Evolutionary conservation across 2,113 vertebrate species (phyloP).

Genomic region (Chiloscyllium plagiosum): DNA sequence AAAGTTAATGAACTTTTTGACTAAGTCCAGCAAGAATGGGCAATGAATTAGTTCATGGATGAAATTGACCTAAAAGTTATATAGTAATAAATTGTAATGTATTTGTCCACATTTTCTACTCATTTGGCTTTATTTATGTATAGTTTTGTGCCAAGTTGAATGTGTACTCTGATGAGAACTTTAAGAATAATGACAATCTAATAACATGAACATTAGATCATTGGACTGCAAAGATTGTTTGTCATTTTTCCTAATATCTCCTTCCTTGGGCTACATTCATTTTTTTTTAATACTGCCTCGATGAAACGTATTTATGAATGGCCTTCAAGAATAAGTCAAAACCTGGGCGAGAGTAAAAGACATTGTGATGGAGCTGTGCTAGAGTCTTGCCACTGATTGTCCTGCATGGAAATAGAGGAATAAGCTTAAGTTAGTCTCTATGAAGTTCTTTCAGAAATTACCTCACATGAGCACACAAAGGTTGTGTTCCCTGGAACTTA

Average conservation of each 20-base stretch:
- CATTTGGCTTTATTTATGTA: not conserved
- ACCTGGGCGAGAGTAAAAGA: too few species aligned
- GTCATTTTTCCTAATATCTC: not conserved
- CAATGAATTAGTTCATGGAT: not conserved
- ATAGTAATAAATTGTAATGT: not conserved
- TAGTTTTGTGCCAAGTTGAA: not conserved
- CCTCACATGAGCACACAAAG: not conserved
- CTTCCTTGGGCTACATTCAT: not conserved
- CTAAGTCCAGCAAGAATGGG: not conserved
- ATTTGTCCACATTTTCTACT: not conserved
- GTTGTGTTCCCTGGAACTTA: too few species aligned
- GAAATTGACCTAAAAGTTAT: not conserved
- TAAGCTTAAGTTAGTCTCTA: too few species aligned
- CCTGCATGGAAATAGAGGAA: too few species aligned
- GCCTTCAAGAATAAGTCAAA: too few species aligned
- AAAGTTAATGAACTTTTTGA: not conserved
- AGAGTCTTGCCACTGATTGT: too few species aligned
- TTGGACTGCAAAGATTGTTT: not conserved
- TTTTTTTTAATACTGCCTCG: not conserved
- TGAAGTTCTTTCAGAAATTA: not conserved
- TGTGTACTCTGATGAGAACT: not conserved
- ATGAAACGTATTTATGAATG: not conserved
- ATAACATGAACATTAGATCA: not conserved
- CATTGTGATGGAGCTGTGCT: too few species aligned
- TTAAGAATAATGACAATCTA: not conserved